These are phyloP conservation scores for Octodon degus DNA, from an alignment of 2,113 vertebrate genomes.

Conservation along the genomic window DNA sequence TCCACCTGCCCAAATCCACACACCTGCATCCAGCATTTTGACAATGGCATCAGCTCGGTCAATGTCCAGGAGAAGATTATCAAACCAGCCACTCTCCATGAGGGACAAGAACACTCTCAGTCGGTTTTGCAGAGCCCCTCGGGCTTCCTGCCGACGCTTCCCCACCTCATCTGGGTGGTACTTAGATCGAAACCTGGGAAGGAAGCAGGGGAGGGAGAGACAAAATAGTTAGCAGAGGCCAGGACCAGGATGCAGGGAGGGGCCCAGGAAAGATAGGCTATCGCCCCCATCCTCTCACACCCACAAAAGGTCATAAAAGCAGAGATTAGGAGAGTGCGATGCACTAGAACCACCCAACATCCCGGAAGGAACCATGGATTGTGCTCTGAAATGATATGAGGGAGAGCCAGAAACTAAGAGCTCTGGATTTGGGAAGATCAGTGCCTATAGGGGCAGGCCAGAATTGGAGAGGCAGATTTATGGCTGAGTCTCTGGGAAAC, in stretches of 20 bases:
- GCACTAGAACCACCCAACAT: constrained; percentile 67
- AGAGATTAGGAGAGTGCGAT: constrained; percentile 16
- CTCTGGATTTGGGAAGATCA: constrained; percentile 57
- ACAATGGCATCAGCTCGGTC: constrained; percentile 92
- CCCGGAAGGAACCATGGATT: constrained; percentile 49
- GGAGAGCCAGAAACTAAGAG: constrained; percentile 55
- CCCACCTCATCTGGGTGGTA: constrained; percentile 95
- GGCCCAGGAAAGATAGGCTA: constrained; percentile 65
- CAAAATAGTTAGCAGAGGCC: constrained; percentile 54
- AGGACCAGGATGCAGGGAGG: constrained; percentile 53
- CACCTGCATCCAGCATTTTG: constrained; percentile 95
- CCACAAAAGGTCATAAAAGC: constrained; percentile 65
- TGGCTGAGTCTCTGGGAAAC: constrained; percentile 32
- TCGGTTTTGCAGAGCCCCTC: constrained; percentile 90
- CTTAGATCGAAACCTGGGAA: constrained; percentile 94
- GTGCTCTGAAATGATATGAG: constrained; percentile 55
- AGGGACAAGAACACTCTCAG: constrained; percentile 91
- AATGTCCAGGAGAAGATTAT: constrained; percentile 92
- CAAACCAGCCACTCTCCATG: constrained; percentile 93
- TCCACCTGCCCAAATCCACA: background rate
- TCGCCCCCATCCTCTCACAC: constrained; percentile 71
- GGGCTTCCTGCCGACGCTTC: constrained; percentile 90
- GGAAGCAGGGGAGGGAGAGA: background rate
- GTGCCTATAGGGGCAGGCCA: background rate
- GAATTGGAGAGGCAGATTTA: background rate